Evolutionary conservation across 2,888 invertebrate genomes (phyloP), one percentile per base, ranked within the genome.

Genomic region (Ichneumon xanthorius): DNA sequence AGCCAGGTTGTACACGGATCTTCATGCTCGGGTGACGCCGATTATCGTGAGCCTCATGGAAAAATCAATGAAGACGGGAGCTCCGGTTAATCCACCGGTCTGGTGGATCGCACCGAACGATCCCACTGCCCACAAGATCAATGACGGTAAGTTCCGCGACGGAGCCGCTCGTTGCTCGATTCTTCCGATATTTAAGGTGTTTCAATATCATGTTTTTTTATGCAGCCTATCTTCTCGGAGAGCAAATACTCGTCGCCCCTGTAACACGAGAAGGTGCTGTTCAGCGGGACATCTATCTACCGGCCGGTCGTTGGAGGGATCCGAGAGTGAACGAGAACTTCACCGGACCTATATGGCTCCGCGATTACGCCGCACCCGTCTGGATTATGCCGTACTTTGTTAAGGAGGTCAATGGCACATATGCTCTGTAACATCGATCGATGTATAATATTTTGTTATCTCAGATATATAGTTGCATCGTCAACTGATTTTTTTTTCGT

Each of bases 31-130:
- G 11, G 96, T 96, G 88, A 86, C 93, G 1, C 95, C 95, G 0
- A 94, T 95, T 55, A 96, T 98, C 80, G 94, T 95, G 87, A 93
- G 94, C 3, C 96, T 96, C 0, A 97, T 97, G 95, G 90, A 95
- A 72, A 93, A 95, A 5, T 95, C 96, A 0, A 95, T 96, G 0
- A 88, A 90, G 1, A 94, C 95, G 1, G 97, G 97, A 14, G 95
- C 95, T 2, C 98, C 97, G 0, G 96, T 97, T 14, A 97, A 97
- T 94, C 95, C 96, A 2, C 98, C 98, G 0, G 95, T 98, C 53
- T 98, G 98, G 98, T 98, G 98, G 98, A 91, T 96, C 0, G 97
- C 96, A 88, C 97, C 98, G 0, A 92, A 91, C 0, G 96, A 98
- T 90, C 90, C 92, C 33, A 94, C 94, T 22, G 96, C 97, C 0